Base-by-base conservation (phyloP, 2,888 invertebrate genomes). In the Phaedon cochleariae region DNA sequence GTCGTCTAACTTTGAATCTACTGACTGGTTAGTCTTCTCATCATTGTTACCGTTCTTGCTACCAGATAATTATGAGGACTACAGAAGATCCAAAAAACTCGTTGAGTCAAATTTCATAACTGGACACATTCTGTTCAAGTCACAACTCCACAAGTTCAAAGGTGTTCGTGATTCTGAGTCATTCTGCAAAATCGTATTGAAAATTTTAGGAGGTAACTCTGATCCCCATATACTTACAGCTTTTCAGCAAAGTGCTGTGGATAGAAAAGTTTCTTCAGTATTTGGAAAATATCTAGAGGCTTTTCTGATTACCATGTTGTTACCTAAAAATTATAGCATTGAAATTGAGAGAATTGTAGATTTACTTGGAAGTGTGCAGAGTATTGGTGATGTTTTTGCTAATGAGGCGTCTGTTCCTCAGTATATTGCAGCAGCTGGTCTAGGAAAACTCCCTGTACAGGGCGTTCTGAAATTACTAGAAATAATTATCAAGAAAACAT, bases 31-130 rank as follows among this genome's bases (percentile, higher is more conserved):
- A 67, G 85, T 87, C 3, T 85, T 91, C 53, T 78, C 90, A 34
- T 84, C 86, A 0, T 80, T 91, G 20, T 79, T 90, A 26, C 90
- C 91, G 10, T 88, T 87, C 76, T 77, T 92, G 5, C 88, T 91
- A 70, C 89, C 90, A 0, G 75, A 80, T 52, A 82, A 85, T 65
- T 71, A 82, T 1, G 73, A 77, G 1, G 85, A 86, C 69, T 75
- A 85, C 0, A 70, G 73, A 0, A 80, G 85, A 53, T 80, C 87
- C 0, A 81, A 83, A 72, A 78, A 83, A 58, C 80, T 87, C 18
- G 69, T 88, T 7, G 55, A 76, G 2, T 83, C 85, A 0, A 75
- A 84, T 9, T 86, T 87, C 64, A 82, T 84, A 2, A 81, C 80
- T 59, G 81, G 84, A 10, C 82, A 85, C 70, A 68, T 68, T 15